Evolutionary conservation across 2,797 vertebrate genomes (phyloP).

Genomic region (Novumbra hubbsi): DNA sequence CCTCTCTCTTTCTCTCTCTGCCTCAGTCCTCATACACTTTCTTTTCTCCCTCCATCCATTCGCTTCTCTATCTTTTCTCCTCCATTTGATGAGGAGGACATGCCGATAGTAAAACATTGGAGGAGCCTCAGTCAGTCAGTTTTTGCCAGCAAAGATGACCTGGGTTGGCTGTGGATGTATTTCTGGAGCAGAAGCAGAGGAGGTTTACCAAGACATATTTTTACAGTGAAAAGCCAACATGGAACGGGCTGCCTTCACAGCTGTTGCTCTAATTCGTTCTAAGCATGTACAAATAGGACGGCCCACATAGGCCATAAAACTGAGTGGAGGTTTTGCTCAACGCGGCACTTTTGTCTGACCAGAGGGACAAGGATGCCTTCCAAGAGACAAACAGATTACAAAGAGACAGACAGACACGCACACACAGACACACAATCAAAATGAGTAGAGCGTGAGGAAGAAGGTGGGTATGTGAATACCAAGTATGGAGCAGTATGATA

Average conservation of each 20-base stretch:
- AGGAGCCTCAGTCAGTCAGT: constrained; percentile 48
- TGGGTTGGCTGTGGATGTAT: constrained; percentile 39
- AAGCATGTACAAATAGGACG: constrained; percentile 78
- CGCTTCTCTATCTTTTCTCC: constrained; percentile 30
- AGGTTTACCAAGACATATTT: constrained; percentile 78
- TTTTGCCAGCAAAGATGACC: constrained; percentile 58
- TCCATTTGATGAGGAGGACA: constrained; percentile 46
- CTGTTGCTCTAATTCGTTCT: constrained; percentile 79
- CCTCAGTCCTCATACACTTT: constrained; percentile 4
- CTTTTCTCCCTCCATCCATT: constrained; percentile 33
- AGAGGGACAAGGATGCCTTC: constrained; percentile 63
- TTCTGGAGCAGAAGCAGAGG: constrained; percentile 64
- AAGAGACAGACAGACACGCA: constrained; percentile 46
- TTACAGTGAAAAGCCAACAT: constrained; percentile 77
- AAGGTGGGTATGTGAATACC: constrained; percentile 10
- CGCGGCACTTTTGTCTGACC: constrained; percentile 74
- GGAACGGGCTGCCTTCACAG: constrained; percentile 72
- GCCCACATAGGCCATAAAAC: constrained; percentile 72
- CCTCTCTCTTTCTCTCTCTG: constrained; percentile 29
- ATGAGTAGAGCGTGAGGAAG: constrained; percentile 40
- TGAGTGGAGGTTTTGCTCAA: constrained; percentile 81
- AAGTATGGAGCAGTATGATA: background rate
- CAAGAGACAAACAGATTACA: constrained; percentile 71
- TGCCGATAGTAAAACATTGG: constrained; percentile 70
- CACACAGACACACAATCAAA: constrained; percentile 29